phyloP scores from a whole-genome alignment of 2,113 vertebrate genomes.

The Trinectes maculatus region DNA sequence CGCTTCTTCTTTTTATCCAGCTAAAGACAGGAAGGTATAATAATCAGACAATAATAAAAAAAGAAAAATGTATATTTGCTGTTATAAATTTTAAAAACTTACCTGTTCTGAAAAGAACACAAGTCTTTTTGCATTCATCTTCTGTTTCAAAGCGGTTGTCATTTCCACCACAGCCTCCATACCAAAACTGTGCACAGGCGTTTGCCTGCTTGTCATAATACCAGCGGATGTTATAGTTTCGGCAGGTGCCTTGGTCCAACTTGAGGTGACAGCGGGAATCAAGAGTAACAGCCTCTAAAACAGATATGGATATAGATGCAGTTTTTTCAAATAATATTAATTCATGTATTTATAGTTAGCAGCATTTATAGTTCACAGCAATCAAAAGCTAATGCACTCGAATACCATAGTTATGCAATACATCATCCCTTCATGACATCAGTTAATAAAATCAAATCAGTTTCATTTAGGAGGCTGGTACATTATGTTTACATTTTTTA shows the following conservation, averaged over 20 bases:
- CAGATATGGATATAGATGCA: slow-evolving; percentile 27
- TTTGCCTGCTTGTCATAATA: slow-evolving; percentile 89
- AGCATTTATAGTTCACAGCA: no score
- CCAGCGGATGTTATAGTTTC: slow-evolving; percentile 84
- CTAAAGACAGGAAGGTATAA: slow-evolving; percentile 32
- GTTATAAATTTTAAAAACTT: slow-evolving; percentile 1
- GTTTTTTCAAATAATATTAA: background rate
- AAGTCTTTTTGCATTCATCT: slow-evolving; percentile 83
- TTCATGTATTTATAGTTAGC: background rate
- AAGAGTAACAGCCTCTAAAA: slow-evolving; percentile 61
- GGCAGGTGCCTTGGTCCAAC: slow-evolving; percentile 85
- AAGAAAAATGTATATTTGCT: background rate
- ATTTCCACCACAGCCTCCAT: slow-evolving; percentile 86
- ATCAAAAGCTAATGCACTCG: no score
- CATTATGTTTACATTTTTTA: no score
- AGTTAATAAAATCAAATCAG: no score
- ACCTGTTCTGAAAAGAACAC: slow-evolving; percentile 78
- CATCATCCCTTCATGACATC: no score
- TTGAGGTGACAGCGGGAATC: slow-evolving; percentile 73
- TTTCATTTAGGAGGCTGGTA: no score
- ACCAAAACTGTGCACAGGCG: slow-evolving; percentile 90
- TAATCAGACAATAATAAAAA: slow-evolving; percentile 10
- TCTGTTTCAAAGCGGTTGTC: slow-evolving; percentile 86
- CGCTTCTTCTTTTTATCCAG: slow-evolving; percentile 60
- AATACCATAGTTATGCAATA: no score